These are phyloP conservation scores for Deilephila porcellus DNA, from an alignment of 2,888 invertebrate genomes.

Conservation along the genomic window DNA sequence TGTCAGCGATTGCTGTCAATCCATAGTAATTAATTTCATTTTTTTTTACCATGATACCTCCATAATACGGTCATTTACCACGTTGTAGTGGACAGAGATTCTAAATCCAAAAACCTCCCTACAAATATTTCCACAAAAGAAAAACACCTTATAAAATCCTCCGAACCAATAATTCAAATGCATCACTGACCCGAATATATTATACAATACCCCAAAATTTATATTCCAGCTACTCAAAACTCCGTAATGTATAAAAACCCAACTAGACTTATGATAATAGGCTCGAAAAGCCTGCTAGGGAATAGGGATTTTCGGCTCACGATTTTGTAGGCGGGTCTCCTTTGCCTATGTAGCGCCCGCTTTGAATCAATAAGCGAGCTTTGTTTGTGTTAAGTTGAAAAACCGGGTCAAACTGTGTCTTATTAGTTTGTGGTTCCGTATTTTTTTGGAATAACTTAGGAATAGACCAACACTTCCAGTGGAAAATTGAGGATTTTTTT, in stretches of 20 bases:
- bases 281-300: constrained; percentile 37
- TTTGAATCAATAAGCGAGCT: constrained; percentile 32
- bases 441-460: not conserved
- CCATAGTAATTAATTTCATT: no score
- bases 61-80: no score
- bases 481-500: no score
- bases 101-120: not conserved
- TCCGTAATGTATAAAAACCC: constrained; percentile 24
- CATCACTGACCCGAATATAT: constrained; percentile 16
- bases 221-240: constrained; percentile 9
- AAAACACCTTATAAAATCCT: not conserved
- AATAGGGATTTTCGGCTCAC: constrained; percentile 43
- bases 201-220: constrained; percentile 14
- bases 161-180: not conserved
- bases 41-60: no score
- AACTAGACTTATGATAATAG: constrained; percentile 28
- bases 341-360: constrained; percentile 33
- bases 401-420: not conserved
- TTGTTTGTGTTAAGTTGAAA: constrained; percentile 26
- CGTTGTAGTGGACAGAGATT: no score
- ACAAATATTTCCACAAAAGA: no score
- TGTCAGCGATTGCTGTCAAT: no score
- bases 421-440: constrained; percentile 8
- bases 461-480: no score
- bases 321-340: constrained; percentile 39